Conservation (phyloP, 1,140 invertebrate species). For the Calosoma granatense region DNA sequence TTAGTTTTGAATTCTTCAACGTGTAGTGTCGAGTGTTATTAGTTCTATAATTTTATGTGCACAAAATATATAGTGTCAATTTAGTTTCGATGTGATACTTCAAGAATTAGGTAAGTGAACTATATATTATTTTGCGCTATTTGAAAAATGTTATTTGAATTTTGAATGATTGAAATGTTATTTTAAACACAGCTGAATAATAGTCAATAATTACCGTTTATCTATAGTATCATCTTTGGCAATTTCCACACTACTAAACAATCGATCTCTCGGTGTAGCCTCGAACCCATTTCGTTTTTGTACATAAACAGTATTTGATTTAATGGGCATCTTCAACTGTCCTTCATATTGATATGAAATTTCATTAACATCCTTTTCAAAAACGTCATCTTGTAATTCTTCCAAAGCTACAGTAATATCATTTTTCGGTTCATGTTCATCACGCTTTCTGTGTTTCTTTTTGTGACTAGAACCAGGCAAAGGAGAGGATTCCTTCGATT, state of each 20-base stretch:
- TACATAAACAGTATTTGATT: constrained; percentile 29
- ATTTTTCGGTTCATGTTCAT: constrained; percentile 19
- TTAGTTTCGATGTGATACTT: too few species aligned
- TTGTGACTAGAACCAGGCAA: constrained; percentile 19
- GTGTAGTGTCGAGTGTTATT: too few species aligned
- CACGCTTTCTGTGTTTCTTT: constrained; percentile 26
- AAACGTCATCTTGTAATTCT: constrained; percentile 34
- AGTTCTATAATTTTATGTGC: too few species aligned
- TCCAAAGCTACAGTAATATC: constrained; percentile 31
- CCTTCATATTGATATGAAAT: constrained; percentile 21
- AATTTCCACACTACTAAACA: not conserved
- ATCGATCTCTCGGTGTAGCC: constrained; percentile 10
- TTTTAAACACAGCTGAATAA: too few species aligned
- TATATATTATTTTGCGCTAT: too few species aligned
- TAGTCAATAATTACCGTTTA: not conserved
- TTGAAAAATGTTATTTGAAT: too few species aligned
- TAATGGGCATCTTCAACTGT: constrained; percentile 27
- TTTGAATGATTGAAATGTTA: too few species aligned
- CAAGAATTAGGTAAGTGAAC: too few species aligned
- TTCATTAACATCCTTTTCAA: constrained; percentile 28
- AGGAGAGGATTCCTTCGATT: constrained; percentile 25
- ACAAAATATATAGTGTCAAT: too few species aligned
- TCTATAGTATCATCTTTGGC: not conserved
- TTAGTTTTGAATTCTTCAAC: too few species aligned
- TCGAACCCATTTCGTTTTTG: constrained; percentile 32